Evolutionary conservation across 2,888 invertebrate genomes (phyloP), one percentile per base, ranked within the genome.

Genomic region (Dicycla oo): DNA sequence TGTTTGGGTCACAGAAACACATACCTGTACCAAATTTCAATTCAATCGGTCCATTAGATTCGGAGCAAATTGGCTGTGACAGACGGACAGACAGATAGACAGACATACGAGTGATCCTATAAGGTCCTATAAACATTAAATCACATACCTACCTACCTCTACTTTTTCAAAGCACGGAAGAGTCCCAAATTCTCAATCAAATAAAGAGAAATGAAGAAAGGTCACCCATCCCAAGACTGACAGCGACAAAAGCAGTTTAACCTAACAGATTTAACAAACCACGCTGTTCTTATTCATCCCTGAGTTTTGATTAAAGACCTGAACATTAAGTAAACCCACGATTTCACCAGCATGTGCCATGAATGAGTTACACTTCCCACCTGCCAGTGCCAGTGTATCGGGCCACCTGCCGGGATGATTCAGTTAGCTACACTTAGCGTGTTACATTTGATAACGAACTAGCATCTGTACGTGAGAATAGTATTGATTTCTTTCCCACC

Each of bases 391-490:
- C 34, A 10, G 2, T 6, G n/a, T n/a, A 2, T 5, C 7, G 15
- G 23, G 13, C 13, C 79, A 77, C 45, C 63, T 73, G 79, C 40
- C 58, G 15, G 20, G 26, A 34, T 15, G n/a, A 26, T 11, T 60
- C 38, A 56, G 2, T 76, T 62, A 62, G n/a, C 26, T 15, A 0
- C 15, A 51, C 26, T 77, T 77, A 68, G 26, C 58, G 30, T 2
- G 43, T 45, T 30, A 6, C 13, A 40, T 34, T 54, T 60, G 69
- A 74, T 78, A 20, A 47, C 49, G 1, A 53, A 61, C 79, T 78
- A 79, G 26, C 64, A 30, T 23, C 3, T 34, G 1, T 23, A 11
- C 45, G 77, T 56, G 45, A 64, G 23, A 6, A 11, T 6, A 43
- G 0, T 23, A 26, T 47, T 78, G 13, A 67, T 49, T 23, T 62